Evolutionary conservation across 2,113 vertebrate genomes (phyloP).

Genomic region (Embiotoca jacksoni): DNA sequence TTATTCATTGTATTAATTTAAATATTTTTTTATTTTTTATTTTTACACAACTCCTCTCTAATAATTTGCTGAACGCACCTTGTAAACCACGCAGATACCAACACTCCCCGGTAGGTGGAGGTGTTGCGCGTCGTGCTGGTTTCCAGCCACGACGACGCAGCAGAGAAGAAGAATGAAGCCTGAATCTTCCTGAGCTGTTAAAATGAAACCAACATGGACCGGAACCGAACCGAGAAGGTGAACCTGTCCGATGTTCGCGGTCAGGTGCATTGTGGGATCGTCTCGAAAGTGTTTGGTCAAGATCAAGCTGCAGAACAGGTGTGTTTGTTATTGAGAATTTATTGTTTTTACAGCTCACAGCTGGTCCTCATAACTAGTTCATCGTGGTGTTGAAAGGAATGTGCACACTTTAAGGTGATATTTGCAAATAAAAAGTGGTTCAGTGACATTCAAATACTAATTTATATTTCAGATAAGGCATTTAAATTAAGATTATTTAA

Average conservation of each 20-base stretch:
- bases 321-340: background rate
- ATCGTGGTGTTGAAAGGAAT: no score
- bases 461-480: no score
- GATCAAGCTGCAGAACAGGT: slow-evolving; percentile 53
- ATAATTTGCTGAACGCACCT: no score
- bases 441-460: no score
- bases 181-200: slow-evolving; percentile 8
- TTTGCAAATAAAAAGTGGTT: background rate
- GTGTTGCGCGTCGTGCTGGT: accelerated
- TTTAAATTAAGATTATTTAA: background rate
- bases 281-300: slow-evolving; percentile 2
- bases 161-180: slow-evolving; percentile 26
- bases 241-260: slow-evolving; percentile 41
- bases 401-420: no score
- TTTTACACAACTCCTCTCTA: no score
- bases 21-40: no score
- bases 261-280: slow-evolving; percentile 51
- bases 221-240: background rate
- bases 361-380: background rate
- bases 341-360: background rate
- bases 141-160: background rate
- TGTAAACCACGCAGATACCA: background rate
- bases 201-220: background rate
- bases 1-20: no score
- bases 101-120: slow-evolving; percentile 10